phyloP scores from a whole-genome alignment of 2,797 vertebrate genomes.

The Nannoperca australis region DNA sequence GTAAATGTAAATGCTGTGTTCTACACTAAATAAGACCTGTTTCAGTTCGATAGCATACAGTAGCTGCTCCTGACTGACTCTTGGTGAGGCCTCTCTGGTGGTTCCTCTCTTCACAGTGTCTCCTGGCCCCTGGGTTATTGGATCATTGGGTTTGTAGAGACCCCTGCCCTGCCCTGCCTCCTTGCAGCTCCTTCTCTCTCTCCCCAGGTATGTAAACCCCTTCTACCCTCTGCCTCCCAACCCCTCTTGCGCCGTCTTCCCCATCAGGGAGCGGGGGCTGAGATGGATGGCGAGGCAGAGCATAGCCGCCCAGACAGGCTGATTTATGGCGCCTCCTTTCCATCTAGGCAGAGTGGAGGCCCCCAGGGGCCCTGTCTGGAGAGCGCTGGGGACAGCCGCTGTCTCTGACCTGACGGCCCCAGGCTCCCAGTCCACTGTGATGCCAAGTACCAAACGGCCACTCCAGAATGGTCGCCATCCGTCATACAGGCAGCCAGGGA shows the following conservation, averaged over 20 bases:
- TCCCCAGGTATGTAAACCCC: slow-evolving; percentile 66
- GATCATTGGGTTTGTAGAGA: slow-evolving; percentile 56
- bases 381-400: slow-evolving; percentile 85
- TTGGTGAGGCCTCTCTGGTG: slow-evolving; percentile 61
- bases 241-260: slow-evolving; percentile 53
- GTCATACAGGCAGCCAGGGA: slow-evolving; percentile 89
- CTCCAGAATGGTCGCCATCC: slow-evolving; percentile 90
- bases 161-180: slow-evolving; percentile 50
- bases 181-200: slow-evolving; percentile 36
- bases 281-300: slow-evolving; percentile 80
- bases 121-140: slow-evolving; percentile 60
- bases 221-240: slow-evolving; percentile 57
- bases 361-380: slow-evolving; percentile 86
- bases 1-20: background rate
- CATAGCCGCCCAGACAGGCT: slow-evolving; percentile 87
- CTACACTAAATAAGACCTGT: background rate
- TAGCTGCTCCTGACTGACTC: slow-evolving; percentile 12
- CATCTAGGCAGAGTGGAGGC: slow-evolving; percentile 84
- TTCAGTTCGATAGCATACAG: background rate
- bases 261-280: slow-evolving; percentile 75
- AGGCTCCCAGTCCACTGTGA: slow-evolving; percentile 84
- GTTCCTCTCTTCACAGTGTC: slow-evolving; percentile 48
- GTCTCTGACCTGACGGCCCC: slow-evolving; percentile 87
- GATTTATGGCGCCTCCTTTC: slow-evolving; percentile 93
- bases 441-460: slow-evolving; percentile 90